A percentile compares a stretch with the other conserved stretches of the same genome.
These are phyloP conservation scores for Antrozous pallidus DNA, from an alignment of 2,797 vertebrate genomes.

Conservation along the genomic window DNA sequence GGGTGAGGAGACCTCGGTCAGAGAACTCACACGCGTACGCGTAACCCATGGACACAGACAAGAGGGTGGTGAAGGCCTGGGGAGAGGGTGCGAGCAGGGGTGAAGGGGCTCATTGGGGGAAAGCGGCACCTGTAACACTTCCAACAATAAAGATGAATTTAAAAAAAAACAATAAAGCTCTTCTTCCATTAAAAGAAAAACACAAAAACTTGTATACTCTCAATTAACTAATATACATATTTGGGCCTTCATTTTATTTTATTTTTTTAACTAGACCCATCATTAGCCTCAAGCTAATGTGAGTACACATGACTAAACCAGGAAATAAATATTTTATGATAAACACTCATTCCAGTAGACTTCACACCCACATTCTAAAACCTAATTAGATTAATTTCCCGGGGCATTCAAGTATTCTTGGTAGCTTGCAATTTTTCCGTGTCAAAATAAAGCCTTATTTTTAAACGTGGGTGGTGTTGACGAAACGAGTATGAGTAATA, in stretches of 20 bases:
- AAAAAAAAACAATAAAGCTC: too few relatives aligned
- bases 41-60: too few relatives aligned
- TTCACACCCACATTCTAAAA: conserved; percentile 64
- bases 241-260: not conserved
- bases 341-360: conserved; percentile 49
- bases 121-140: too few relatives aligned
- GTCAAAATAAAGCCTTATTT: conserved; percentile 73
- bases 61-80: too few relatives aligned
- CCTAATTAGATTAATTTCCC: conserved; percentile 55
- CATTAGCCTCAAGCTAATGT: not conserved
- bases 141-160: too few relatives aligned
- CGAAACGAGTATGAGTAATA: not conserved
- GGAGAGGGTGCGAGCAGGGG: too few relatives aligned
- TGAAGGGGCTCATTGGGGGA: too few relatives aligned
- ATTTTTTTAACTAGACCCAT: not conserved
- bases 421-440: conserved; percentile 63
- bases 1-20: too few relatives aligned
- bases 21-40: too few relatives aligned
- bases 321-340: conserved; percentile 50
- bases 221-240: not conserved
- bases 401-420: conserved; percentile 38
- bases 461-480: conserved; percentile 58
- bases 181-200: too few relatives aligned
- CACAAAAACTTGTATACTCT: not conserved
- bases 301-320: conserved; percentile 9